Percentiles rank a stretch among this genome's conserved stretches.
These are phyloP conservation scores for Indicator indicator DNA, from an alignment of 2,113 vertebrate species.

Conservation along the genomic window DNA sequence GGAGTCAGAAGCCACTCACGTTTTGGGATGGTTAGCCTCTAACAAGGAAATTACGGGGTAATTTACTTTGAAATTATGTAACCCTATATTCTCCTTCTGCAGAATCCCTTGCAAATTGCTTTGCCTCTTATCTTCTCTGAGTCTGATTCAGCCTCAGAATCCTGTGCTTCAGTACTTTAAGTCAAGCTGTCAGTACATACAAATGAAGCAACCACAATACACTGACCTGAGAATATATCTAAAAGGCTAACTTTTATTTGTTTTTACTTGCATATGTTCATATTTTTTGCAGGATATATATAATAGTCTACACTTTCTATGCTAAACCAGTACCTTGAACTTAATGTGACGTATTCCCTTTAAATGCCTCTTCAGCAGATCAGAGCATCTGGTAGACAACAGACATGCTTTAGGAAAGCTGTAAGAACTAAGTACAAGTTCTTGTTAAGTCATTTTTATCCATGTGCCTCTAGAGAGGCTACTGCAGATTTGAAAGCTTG, in stretches of 20 bases:
- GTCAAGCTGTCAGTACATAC: fast-evolving
- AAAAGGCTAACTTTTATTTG: background rate
- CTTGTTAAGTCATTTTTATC: background rate
- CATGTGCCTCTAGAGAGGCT: background rate
- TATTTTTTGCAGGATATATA: background rate
- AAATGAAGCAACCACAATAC: background rate
- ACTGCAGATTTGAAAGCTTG: background rate
- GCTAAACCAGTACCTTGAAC: background rate
- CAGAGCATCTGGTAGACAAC: background rate
- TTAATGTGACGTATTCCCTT: background rate
- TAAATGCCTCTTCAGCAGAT: background rate
- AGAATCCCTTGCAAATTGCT: background rate
- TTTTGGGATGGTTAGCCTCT: background rate
- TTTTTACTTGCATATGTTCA: background rate
- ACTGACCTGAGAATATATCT: background rate
- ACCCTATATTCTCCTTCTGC: background rate
- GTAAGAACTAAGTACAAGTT: background rate
- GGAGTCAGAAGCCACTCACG: background rate
- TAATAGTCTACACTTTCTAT: background rate
- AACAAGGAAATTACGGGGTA: background rate
- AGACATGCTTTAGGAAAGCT: background rate
- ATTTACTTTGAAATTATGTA: background rate
- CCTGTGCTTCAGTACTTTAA: background rate
- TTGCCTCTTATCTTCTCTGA: background rate
- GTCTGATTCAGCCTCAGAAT: background rate